Percentiles rank a stretch among this genome's conserved stretches.
These are phyloP conservation scores for Buathra laborator DNA, from an alignment of 2,888 invertebrate genomes.

Conservation along the genomic window DNA sequence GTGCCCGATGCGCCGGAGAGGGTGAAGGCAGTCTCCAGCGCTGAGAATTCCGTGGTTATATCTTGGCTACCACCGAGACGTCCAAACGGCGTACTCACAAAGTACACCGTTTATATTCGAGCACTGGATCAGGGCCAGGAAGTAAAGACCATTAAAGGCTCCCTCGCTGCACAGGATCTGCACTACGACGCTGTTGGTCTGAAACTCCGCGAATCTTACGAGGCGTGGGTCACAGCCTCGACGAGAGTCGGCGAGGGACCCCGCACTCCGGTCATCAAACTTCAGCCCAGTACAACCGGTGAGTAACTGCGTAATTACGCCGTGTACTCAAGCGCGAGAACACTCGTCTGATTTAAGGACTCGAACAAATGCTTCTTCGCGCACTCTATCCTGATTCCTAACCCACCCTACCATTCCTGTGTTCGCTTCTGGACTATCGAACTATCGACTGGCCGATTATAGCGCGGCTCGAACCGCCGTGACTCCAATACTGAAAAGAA, in stretches of 20 bases:
- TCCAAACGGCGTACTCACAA: constrained; percentile 88
- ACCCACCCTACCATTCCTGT: background rate
- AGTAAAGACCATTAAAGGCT: constrained; percentile 85
- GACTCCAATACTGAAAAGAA: constrained; percentile 49
- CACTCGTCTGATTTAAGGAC: constrained; percentile 31
- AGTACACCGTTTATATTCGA: constrained; percentile 88
- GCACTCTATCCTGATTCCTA: background rate
- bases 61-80: constrained; percentile 89
- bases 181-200: constrained; percentile 87
- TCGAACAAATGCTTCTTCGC: background rate
- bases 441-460: constrained; percentile 56
- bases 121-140: constrained; percentile 87
- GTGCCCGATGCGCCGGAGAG: constrained; percentile 88
- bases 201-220: constrained; percentile 87
- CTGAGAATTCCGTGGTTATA: constrained; percentile 87
- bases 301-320: constrained; percentile 68
- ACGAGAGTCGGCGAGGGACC: constrained; percentile 88
- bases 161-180: constrained; percentile 85
- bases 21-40: constrained; percentile 88
- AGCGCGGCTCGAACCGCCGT: constrained; percentile 24
- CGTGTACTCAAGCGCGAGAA: constrained; percentile 12
- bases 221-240: constrained; percentile 88
- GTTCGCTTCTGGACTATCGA: constrained; percentile 41
- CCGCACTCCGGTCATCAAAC: constrained; percentile 87
- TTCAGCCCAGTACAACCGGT: constrained; percentile 85